Conservation (phyloP, 2,113 vertebrate genomes). For the Peromyscus polionotus region DNA sequence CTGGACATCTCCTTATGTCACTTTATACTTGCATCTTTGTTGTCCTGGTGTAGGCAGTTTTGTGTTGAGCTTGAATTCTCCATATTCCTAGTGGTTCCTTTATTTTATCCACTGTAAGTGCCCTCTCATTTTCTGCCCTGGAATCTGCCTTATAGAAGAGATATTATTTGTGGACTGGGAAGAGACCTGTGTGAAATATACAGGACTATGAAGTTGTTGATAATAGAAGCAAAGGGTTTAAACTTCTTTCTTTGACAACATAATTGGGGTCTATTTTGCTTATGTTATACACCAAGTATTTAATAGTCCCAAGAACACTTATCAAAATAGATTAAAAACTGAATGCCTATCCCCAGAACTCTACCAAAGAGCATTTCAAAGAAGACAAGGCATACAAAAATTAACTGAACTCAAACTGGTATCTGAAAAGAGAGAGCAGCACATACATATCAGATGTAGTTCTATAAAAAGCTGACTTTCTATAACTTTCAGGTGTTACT, state of each 20-base stretch:
- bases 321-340: conserved; percentile 54
- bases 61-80: not conserved
- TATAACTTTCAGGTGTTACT: not conserved
- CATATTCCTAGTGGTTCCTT: no score
- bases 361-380: not conserved
- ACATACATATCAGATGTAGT: not conserved
- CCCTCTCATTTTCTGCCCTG: not conserved
- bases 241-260: conserved; percentile 14
- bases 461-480: not conserved
- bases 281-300: conserved; percentile 10
- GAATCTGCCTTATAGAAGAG: not conserved
- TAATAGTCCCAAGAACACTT: conserved; percentile 10
- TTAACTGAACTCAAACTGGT: not conserved
- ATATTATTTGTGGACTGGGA: not conserved
- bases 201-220: not conserved
- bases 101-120: not conserved
- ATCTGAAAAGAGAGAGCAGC: not conserved
- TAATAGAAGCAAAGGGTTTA: conserved; percentile 10
- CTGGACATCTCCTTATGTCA: no score
- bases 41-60: not conserved
- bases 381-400: not conserved
- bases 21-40: not conserved
- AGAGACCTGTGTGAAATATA: not conserved
- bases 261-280: conserved; percentile 45
- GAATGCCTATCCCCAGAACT: not conserved